Evolutionary conservation across 92 coral and sea anemone species (phyloP).

Genomic region (Zoanthus solanderi): DNA sequence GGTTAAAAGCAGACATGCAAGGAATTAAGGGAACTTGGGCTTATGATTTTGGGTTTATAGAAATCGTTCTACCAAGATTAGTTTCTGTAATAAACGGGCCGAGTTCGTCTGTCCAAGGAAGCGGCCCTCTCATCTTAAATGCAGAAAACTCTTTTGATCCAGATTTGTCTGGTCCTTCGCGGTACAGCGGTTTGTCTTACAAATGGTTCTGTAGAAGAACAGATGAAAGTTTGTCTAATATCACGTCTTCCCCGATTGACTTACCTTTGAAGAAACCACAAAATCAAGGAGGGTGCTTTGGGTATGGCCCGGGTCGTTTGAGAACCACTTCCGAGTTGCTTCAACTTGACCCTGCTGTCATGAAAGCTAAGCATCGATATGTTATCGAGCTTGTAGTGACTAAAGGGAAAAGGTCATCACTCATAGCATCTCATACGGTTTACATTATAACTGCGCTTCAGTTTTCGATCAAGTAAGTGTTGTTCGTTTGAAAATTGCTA

Average conservation of each 20-base stretch:
- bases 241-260: conserved; percentile 44
- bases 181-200: not conserved
- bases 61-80: not conserved
- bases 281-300: conserved; percentile 57
- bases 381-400: conserved; percentile 66
- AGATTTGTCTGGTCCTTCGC: conserved; percentile 19
- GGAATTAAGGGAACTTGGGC: conserved; percentile 10
- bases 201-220: conserved; percentile 58
- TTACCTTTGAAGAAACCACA: not conserved
- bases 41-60: conserved; percentile 50
- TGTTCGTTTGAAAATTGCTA: too few species aligned
- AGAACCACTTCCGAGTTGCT: not conserved
- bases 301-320: conserved; percentile 64
- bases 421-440: conserved; percentile 30
- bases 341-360: conserved; percentile 53
- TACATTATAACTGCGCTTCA: conserved; percentile 30
- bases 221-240: conserved; percentile 22
- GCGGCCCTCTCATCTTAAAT: conserved; percentile 36
- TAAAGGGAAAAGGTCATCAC: conserved; percentile 52
- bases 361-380: conserved; percentile 70
- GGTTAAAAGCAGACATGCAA: conserved; percentile 31
- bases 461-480: conserved; percentile 31
- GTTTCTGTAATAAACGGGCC: conserved; percentile 47
- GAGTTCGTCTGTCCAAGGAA: conserved; percentile 33
- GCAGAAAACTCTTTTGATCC: conserved; percentile 39